Evolutionary conservation across 2,888 invertebrate species (phyloP).

Genomic region (Drymonia ruficornis): DNA sequence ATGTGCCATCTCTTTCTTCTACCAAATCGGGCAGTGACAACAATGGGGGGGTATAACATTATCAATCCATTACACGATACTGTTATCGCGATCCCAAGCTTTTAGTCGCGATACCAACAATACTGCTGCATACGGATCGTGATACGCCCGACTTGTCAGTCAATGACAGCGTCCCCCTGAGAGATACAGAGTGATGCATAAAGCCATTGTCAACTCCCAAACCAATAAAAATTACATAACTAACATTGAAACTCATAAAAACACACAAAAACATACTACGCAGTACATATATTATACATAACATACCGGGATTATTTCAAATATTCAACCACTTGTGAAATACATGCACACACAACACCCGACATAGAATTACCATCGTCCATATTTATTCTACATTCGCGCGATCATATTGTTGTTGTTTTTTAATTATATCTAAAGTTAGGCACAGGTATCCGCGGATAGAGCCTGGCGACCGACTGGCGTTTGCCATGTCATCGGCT

Average conservation of each 20-base stretch:
- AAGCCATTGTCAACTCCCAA: background rate
- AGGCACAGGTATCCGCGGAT: constrained; percentile 48
- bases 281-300: no score
- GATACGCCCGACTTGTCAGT: no score
- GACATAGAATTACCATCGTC: constrained; percentile 59
- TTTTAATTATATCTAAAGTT: constrained; percentile 40
- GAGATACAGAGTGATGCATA: no score
- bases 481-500: constrained; percentile 56
- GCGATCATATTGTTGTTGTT: constrained; percentile 57
- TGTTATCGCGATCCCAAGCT: no score
- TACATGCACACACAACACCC: constrained; percentile 54
- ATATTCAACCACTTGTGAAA: constrained; percentile 27
- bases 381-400: constrained; percentile 70
- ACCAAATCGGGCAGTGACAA: no score
- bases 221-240: constrained; percentile 66
- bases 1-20: no score
- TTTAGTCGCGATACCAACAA: no score
- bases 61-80: no score
- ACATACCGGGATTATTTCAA: constrained; percentile 40
- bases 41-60: no score
- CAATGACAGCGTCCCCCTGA: no score
- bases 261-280: constrained; percentile 50
- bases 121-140: no score
- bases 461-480: constrained; percentile 60
- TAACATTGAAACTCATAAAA: constrained; percentile 62